Evolutionary conservation across 2,888 invertebrate species (phyloP).

Genomic region (Acronicta aceris): DNA sequence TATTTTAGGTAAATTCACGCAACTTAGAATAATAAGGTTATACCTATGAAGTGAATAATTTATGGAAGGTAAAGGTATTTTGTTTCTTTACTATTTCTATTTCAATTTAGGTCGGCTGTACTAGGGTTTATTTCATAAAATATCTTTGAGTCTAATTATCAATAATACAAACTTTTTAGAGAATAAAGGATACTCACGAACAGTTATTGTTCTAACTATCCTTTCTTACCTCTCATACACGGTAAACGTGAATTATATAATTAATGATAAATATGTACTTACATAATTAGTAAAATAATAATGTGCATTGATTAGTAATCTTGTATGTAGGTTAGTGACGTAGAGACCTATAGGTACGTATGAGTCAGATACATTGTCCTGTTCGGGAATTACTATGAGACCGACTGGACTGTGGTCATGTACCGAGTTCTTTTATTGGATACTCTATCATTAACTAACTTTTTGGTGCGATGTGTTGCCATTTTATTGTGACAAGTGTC

Average conservation of each 20-base stretch:
- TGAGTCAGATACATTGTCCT: conserved; percentile 42
- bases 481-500: background rate
- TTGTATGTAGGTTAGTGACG: conserved; percentile 43
- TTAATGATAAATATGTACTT: conserved; percentile 28
- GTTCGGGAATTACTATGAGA: conserved; percentile 13
- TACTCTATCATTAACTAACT: conserved; percentile 18
- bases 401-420: background rate
- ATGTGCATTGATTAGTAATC: conserved; percentile 35
- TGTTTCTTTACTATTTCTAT: too few species aligned
- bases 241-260: conserved; percentile 14
- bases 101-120: background rate
- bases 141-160: too few species aligned
- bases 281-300: conserved; percentile 29
- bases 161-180: too few species aligned
- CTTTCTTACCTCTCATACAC: conserved; percentile 7
- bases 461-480: conserved; percentile 1
- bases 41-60: too few species aligned
- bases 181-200: background rate
- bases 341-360: conserved; percentile 3
- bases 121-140: background rate
- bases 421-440: conserved; percentile 4
- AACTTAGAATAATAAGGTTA: conserved; percentile 29
- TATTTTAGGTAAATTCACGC: conserved; percentile 41
- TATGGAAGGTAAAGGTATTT: too few species aligned
- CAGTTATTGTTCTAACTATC: conserved; percentile 8